Conservation (phyloP, 2,797 vertebrate genomes). For the Buceros bicornis region DNA sequence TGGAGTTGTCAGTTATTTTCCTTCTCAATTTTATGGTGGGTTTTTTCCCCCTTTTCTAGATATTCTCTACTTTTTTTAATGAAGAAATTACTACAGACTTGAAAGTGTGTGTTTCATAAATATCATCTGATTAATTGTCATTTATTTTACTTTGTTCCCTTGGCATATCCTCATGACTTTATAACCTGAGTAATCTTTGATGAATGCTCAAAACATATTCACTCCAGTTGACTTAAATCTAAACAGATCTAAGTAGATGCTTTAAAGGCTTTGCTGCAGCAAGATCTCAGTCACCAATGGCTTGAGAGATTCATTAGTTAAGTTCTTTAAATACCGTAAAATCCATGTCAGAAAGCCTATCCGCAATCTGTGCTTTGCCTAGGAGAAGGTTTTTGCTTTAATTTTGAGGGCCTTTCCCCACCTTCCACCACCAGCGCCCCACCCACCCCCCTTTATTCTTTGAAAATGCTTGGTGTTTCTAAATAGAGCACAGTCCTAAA, state of each 20-base stretch:
- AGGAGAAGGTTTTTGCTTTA: conserved; percentile 24
- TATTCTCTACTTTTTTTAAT: neutral
- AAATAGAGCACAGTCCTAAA: conserved; percentile 24
- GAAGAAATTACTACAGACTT: neutral
- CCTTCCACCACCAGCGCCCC: too few species aligned
- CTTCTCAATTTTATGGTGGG: neutral
- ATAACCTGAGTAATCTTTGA: conserved; percentile 6
- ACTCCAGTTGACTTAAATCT: neutral
- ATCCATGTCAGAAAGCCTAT: conserved; percentile 4
- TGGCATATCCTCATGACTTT: neutral
- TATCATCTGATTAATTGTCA: conserved; percentile 16
- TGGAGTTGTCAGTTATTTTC: neutral
- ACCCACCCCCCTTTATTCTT: neutral
- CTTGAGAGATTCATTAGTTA: conserved; percentile 26
- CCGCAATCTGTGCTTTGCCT: conserved; percentile 5
- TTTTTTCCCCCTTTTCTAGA: neutral
- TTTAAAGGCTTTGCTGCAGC: conserved; percentile 39
- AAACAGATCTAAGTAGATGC: neutral
- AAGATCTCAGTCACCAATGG: neutral
- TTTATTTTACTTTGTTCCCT: conserved; percentile 42
- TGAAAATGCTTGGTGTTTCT: conserved; percentile 34
- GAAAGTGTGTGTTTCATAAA: conserved; percentile 20
- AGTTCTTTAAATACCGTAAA: conserved; percentile 45
- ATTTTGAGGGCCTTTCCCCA: neutral
- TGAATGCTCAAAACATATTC: neutral